Percentiles rank a stretch among this genome's conserved stretches.
phyloP scores from a whole-genome alignment of 2,797 vertebrate species.

The Sebastes oblongus region DNA sequence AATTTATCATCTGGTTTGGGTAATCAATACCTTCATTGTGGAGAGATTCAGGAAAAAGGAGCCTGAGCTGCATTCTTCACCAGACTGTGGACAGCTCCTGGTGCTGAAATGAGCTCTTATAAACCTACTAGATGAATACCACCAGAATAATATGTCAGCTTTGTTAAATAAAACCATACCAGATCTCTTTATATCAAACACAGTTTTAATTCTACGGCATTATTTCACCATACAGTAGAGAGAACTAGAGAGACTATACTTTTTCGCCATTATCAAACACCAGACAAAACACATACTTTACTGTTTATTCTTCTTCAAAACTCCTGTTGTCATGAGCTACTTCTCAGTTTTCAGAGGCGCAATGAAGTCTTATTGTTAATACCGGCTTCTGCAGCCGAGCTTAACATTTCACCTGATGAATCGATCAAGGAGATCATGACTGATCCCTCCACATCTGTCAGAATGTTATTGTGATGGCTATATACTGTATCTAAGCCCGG shows the following conservation, averaged over 20 bases:
- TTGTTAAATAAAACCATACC: not conserved
- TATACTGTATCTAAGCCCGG: not conserved
- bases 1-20: conserved; percentile 11
- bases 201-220: not conserved
- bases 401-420: conserved; percentile 9
- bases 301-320: not conserved
- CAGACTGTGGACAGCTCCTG: conserved; percentile 2
- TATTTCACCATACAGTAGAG: not conserved
- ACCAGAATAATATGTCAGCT: not conserved
- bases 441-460: conserved; percentile 11
- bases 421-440: conserved; percentile 14
- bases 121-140: not conserved
- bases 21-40: conserved; percentile 15
- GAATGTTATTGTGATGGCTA: not conserved
- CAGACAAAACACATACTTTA: not conserved
- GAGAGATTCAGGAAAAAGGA: conserved; percentile 7
- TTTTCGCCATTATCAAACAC: not conserved
- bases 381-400: not conserved
- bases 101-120: not conserved
- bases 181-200: not conserved
- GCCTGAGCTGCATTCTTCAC: not conserved
- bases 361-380: conserved; percentile 5
- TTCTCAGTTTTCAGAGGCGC: not conserved
- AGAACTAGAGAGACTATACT: not conserved
- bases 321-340: not conserved